phyloP scores from a whole-genome alignment of 2,113 vertebrate genomes.

The Chloropsis cyanopogon region DNA sequence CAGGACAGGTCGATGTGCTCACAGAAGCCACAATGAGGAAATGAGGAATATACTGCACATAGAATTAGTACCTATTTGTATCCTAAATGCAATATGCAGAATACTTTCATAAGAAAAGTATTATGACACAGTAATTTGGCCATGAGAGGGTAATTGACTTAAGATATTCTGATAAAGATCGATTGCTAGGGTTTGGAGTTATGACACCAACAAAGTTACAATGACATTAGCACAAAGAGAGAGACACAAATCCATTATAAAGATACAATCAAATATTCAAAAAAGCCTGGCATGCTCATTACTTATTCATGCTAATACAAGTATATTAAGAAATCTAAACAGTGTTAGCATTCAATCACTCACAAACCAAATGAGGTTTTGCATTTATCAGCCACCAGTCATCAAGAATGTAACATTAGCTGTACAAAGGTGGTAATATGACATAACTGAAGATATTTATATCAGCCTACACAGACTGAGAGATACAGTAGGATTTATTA shows the following conservation, averaged over 20 bases:
- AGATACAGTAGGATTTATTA: constrained; percentile 81
- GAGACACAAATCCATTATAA: constrained; percentile 89
- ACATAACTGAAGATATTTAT: constrained; percentile 80
- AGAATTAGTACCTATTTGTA: constrained; percentile 43
- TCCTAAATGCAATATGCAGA: constrained; percentile 26
- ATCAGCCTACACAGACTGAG: constrained; percentile 73
- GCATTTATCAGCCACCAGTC: constrained; percentile 89
- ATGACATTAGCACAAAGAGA: constrained; percentile 86
- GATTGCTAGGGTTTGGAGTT: constrained; percentile 79
- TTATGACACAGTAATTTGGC: constrained; percentile 53
- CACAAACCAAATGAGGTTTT: constrained; percentile 89
- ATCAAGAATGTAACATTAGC: constrained; percentile 70
- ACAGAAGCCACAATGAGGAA: background rate
- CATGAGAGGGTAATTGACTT: constrained; percentile 84
- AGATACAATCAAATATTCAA: constrained; percentile 98
- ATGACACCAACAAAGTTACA: constrained; percentile 90
- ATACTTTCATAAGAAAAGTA: constrained; percentile 47
- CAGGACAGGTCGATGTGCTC: background rate
- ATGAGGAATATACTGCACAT: constrained; percentile 17
- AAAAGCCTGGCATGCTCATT: constrained; percentile 88
- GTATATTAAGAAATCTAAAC: constrained; percentile 99
- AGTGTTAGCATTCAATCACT: constrained; percentile 94
- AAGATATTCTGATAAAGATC: constrained; percentile 88
- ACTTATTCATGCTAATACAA: constrained; percentile 99
- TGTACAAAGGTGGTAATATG: constrained; percentile 78